Evolutionary conservation across 1,140 invertebrate genomes (phyloP), one percentile per base, ranked within the genome.

Genomic region (Camponotus floridanus): DNA sequence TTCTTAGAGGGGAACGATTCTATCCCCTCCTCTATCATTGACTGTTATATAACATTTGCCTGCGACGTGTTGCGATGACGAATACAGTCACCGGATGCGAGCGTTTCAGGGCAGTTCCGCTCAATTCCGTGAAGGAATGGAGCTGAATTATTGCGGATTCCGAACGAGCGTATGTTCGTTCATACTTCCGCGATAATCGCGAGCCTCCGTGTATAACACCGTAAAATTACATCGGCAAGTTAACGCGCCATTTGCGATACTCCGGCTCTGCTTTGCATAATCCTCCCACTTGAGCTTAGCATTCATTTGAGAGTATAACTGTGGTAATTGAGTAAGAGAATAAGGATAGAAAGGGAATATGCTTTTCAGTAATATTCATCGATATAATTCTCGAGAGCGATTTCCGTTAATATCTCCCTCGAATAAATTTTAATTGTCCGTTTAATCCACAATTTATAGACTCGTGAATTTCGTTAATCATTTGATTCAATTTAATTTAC

Each of bases 71-170:
- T 18, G 21, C 31, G 42, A 21, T 33, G 74, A 80, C 7, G 45
- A 39, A 42, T 61, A 55, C 33, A 61, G 71, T 71, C 64, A 51
- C 86, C 89, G 89, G 89, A 90, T 90, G 86, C 62, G 59, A 45
- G 64, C 80, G 76, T 90, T 89, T 90, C 85, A 87, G 70, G 18
- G 33, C 13, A 31, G 76, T 78, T 78, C 59, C 61, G 57, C 11
- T 88, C 21, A 87, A 90, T 90, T 87, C 59, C 51, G 11, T 9
- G 64, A 87, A 85, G 80, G 76, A 90, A 87, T 90, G 64, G 48
- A 48, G 76, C 59, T 78, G 59, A 81, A 90, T 90, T 90, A 81
- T 57, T 73, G 79, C 61, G 76, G 76, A 90, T 90, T 89, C 88
- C 71, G 6, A 39, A 18, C 57, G n/a, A 78, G 36, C 13, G 9